Conservation (phyloP, 1,140 invertebrate species). For the Magallana gigas region DNA sequence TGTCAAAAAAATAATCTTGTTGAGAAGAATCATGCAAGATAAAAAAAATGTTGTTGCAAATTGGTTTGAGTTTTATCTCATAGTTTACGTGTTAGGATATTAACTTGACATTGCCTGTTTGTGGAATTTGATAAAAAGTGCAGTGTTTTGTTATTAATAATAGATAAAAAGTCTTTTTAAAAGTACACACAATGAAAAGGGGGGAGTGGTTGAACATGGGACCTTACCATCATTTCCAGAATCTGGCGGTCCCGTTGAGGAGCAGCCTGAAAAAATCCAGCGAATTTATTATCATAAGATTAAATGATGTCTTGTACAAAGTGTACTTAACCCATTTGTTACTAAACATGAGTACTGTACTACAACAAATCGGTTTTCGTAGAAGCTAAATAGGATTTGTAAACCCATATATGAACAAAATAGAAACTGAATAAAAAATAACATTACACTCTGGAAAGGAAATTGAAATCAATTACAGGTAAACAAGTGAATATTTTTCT, state of each 20-base stretch:
- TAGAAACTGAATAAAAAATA: too few species aligned
- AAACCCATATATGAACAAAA: too few species aligned
- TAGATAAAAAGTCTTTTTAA: neutral
- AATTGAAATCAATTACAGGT: constrained; percentile 18
- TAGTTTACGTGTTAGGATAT: neutral
- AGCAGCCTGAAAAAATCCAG: neutral
- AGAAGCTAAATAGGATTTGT: too few species aligned
- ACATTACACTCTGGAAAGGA: too few species aligned
- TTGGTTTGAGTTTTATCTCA: constrained; percentile 19
- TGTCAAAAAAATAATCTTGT: constrained; percentile 23
- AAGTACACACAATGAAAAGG: neutral
- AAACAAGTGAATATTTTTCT: neutral
- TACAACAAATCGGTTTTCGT: too few species aligned
- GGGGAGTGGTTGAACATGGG: too few species aligned
- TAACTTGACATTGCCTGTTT: neutral
- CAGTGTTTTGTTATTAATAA: neutral
- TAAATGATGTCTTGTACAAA: too few species aligned
- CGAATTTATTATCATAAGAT: too few species aligned
- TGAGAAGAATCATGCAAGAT: constrained; percentile 11
- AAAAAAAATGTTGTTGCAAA: neutral
- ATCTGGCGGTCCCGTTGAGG: neutral
- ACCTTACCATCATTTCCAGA: neutral
- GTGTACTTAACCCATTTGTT: too few species aligned
- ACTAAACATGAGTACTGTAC: too few species aligned
- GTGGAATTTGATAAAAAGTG: neutral